Evolutionary conservation across 2,113 vertebrate species (phyloP).

Genomic region (Erpornis zantholeuca): DNA sequence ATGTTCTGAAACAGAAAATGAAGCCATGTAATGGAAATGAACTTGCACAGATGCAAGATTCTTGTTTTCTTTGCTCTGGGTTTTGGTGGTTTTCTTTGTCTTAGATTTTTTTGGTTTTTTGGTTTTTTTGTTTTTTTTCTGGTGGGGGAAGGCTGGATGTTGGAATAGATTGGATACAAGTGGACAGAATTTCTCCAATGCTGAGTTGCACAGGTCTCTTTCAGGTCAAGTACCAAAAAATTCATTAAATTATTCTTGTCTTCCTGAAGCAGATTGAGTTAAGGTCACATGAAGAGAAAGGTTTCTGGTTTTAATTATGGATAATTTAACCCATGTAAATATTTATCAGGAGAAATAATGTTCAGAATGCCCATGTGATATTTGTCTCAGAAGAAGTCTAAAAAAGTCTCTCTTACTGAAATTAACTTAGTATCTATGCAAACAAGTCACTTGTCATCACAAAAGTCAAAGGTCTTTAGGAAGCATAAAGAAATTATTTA

Average conservation of each 20-base stretch:
- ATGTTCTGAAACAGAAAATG: not conserved
- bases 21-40: not conserved
- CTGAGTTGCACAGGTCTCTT: not conserved
- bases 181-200: not conserved
- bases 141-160: accelerated
- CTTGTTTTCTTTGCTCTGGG: not conserved
- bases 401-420: not conserved
- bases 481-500: not conserved
- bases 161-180: not conserved
- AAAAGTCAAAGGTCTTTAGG: not conserved
- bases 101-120: not conserved
- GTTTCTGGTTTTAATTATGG: not conserved
- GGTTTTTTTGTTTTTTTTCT: not conserved
- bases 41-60: not conserved
- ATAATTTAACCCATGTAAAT: not conserved
- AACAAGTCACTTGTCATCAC: not conserved
- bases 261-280: not conserved
- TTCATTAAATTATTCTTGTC: not conserved
- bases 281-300: not conserved
- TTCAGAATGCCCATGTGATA: not conserved
- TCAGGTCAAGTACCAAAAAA: not conserved
- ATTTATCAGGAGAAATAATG: not conserved
- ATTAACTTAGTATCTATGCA: not conserved
- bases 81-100: not conserved
- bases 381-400: not conserved